Evolutionary conservation across 1,140 invertebrate genomes (phyloP), one percentile per base, ranked within the genome.

Genomic region (Tetragonula clypearis): DNA sequence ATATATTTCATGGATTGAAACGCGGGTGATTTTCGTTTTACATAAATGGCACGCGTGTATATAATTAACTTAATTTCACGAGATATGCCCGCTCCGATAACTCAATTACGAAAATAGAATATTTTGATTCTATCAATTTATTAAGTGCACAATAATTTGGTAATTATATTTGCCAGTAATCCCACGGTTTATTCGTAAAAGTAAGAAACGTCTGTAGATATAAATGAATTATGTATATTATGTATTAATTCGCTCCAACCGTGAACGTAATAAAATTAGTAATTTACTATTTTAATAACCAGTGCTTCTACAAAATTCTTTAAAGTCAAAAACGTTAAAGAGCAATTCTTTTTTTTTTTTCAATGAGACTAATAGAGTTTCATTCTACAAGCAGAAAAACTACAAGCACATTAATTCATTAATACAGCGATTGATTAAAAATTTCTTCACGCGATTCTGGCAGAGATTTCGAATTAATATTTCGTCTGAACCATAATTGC

Each of bases 41-140:
- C 6, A 66, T 26, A 66, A 66, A 66, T 26, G 6, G 1, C 26
- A 66, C 15, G 17, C 14, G 26, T 66, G 65, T 66, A 66, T 17
- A 66, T 66, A 66, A 66, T 66, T 66, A 66, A 66, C 15, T 66
- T 66, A 66, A 66, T 66, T 26, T 66, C 15, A 66, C n/a, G 65
- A 66, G n/a, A 66, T 17, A 66, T 66, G 26, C n/a, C 26, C n/a
- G 6, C 14, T 26, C 15, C 6, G 14, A 15, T 26, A 26, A 66
- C 65, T 66, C 65, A 66, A 30, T 66, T 66, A 26, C 65, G 65
- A 17, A 66, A 66, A 66, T 26, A 30, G n/a, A 30, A 66, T 66
- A 66, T 26, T 66, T 66, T 66, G n/a, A 66, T 26, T 26, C 26
- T 26, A 66, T 66, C n/a, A 15, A 26, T 26, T 26, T 66, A 66